Evolutionary conservation across 2,888 invertebrate species (phyloP).

Genomic region (Pterobdella sp.): DNA sequence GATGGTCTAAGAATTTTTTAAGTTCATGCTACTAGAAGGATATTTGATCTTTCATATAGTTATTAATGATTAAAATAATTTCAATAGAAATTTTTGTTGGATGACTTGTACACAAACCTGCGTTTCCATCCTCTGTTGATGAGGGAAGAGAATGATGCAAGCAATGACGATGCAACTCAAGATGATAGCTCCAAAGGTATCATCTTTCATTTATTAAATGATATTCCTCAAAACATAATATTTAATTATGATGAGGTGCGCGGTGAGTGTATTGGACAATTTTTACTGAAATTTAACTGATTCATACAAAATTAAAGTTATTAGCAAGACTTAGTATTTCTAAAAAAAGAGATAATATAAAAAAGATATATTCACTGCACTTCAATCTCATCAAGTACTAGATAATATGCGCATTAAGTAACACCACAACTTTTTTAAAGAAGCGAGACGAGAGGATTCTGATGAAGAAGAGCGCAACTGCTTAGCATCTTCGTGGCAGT

Average conservation of each 20-base stretch:
- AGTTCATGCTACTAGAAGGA: neutral
- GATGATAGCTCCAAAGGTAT: no score
- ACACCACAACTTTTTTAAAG: neutral
- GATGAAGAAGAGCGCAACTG: conserved; percentile 46
- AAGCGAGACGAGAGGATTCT: conserved; percentile 38
- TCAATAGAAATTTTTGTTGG: conserved; percentile 60
- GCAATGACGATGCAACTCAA: no score
- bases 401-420: no score
- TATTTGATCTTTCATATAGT: neutral
- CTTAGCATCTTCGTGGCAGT: conserved; percentile 52
- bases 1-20: no score
- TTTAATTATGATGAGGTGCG: no score
- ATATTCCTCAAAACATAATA: no score
- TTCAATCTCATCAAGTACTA: no score
- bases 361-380: neutral
- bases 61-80: conserved; percentile 19
- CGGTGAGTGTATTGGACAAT: no score
- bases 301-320: no score
- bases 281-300: no score
- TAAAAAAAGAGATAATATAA: neutral
- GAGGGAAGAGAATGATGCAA: conserved; percentile 59
- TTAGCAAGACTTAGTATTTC: no score
- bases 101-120: conserved; percentile 62
- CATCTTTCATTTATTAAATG: no score
- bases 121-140: conserved; percentile 63